Evolutionary conservation across 2,113 vertebrate species (phyloP).

Genomic region (Mesoclemmys tuberculata): DNA sequence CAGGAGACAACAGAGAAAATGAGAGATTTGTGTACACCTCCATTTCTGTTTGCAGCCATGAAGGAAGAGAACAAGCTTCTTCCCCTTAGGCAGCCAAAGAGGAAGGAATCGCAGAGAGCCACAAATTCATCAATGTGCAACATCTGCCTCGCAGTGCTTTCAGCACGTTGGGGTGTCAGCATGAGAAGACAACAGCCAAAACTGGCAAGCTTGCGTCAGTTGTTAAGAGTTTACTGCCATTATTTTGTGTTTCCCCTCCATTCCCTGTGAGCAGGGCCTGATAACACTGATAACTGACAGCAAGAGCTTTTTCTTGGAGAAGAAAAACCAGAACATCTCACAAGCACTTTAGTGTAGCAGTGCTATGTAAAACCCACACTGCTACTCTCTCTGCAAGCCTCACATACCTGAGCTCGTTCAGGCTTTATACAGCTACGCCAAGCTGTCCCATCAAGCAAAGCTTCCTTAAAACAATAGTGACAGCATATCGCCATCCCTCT

Average conservation of each 20-base stretch:
- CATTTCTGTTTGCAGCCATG: background rate
- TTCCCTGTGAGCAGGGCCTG: background rate
- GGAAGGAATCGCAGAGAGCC: conserved; percentile 7
- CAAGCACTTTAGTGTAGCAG: background rate
- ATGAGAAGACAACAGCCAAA: background rate
- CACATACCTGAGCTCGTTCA: background rate
- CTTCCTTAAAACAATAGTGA: background rate
- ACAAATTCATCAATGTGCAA: background rate
- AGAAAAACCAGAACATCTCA: background rate
- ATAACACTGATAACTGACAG: background rate
- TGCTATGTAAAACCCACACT: background rate
- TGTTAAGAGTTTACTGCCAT: background rate
- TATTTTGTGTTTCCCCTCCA: background rate
- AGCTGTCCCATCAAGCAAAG: background rate
- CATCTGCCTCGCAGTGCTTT: background rate
- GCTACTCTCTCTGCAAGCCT: background rate
- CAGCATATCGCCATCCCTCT: background rate
- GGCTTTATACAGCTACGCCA: background rate
- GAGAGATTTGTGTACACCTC: background rate
- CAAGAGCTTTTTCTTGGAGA: background rate
- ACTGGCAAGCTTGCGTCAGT: background rate
- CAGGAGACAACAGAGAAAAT: background rate
- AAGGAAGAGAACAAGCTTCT: background rate
- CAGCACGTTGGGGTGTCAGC: background rate
- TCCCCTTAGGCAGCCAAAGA: background rate